Percentiles rank a stretch among this genome's conserved stretches.
Conservation (phyloP, 2,113 vertebrate genomes). For the Addax nasomaculatus region DNA sequence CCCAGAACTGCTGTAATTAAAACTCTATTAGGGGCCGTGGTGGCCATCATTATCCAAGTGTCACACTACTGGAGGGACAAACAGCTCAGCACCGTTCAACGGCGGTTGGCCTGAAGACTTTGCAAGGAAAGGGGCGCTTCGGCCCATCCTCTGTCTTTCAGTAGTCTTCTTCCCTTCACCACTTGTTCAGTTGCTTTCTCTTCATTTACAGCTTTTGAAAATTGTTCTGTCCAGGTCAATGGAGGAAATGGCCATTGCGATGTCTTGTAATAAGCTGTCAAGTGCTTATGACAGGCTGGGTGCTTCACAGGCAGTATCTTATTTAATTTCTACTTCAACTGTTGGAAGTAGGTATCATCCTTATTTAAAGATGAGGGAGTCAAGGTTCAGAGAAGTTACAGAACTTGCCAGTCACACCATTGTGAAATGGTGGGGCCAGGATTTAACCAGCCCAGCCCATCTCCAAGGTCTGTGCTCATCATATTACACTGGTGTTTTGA, state of each 20-base stretch:
- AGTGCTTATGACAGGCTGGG: neutral
- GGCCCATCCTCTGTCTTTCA: neutral
- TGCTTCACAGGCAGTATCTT: neutral
- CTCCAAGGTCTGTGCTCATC: neutral
- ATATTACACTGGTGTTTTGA: neutral
- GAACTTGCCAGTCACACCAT: neutral
- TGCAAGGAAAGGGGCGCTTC: neutral
- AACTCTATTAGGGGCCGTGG: slow-evolving; percentile 56
- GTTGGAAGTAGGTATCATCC: neutral
- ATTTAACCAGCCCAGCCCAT: neutral
- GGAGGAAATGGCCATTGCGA: neutral
- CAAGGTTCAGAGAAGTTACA: neutral
- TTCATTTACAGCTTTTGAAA: neutral
- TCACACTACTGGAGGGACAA: neutral
- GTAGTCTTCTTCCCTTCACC: neutral
- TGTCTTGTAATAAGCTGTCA: neutral
- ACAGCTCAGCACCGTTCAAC: neutral
- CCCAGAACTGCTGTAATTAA: slow-evolving; percentile 55
- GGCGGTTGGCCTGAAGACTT: neutral
- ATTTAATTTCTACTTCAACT: neutral
- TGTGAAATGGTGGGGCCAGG: neutral
- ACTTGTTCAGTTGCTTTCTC: neutral
- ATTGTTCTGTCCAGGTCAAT: neutral
- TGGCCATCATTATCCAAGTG: neutral
- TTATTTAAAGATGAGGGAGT: neutral